phyloP scores from a whole-genome alignment of 2,113 vertebrate genomes.

The Oreotragus oreotragus region DNA sequence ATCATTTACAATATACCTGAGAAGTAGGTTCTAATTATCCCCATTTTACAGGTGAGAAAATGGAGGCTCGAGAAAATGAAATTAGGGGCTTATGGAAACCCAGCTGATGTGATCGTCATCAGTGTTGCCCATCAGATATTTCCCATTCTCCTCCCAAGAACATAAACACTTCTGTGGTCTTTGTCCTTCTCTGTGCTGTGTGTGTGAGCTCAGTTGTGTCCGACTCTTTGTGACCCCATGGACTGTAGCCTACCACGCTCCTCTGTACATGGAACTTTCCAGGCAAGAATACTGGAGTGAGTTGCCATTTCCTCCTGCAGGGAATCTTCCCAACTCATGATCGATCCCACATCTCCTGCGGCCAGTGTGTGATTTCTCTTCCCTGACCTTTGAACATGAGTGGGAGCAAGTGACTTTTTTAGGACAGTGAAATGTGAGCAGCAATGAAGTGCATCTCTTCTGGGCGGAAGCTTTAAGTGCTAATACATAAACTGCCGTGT shows the following conservation, averaged over 20 bases:
- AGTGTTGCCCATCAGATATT: neutral
- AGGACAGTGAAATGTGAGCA: neutral
- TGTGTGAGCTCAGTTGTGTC: neutral
- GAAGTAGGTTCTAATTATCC: neutral
- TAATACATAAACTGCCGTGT: accelerated
- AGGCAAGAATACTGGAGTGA: neutral
- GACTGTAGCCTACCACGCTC: neutral
- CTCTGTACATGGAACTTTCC: neutral
- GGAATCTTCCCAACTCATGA: neutral
- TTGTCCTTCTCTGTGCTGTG: neutral
- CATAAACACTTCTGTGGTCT: neutral
- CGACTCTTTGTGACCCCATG: neutral
- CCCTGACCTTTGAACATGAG: neutral
- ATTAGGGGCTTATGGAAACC: neutral
- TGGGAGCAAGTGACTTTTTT: neutral
- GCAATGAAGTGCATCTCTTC: neutral
- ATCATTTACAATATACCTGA: neutral
- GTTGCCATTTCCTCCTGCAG: neutral
- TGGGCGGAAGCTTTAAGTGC: neutral
- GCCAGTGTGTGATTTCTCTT: neutral
- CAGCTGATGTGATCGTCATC: neutral
- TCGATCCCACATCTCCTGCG: neutral
- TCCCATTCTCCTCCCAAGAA: neutral
- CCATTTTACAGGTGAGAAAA: neutral
- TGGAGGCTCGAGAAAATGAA: neutral